A percentile compares a stretch with the other conserved stretches of the same genome.
Conservation (phyloP, 2,113 vertebrate genomes). For the Antechinus flavipes region DNA sequence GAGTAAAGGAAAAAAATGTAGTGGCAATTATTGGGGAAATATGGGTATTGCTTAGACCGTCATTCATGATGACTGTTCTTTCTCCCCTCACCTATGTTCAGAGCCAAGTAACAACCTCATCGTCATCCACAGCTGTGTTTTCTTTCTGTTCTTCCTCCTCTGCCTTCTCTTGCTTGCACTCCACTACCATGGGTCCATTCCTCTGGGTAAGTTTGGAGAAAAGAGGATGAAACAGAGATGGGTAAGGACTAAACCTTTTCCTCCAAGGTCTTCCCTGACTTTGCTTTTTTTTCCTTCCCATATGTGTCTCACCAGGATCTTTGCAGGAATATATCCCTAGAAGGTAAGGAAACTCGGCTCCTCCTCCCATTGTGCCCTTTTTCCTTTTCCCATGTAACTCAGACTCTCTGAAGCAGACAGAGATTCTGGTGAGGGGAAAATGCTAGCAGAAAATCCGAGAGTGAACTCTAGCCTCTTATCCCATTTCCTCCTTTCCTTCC, state of each 20-base stretch:
- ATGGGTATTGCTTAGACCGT: neutral
- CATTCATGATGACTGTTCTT: neutral
- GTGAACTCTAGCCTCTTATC: neutral
- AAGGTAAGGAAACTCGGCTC: neutral
- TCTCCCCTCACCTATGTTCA: neutral
- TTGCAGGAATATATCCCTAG: neutral
- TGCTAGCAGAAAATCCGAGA: neutral
- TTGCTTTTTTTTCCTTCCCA: neutral
- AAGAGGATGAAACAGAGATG: neutral
- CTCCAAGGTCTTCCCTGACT: neutral
- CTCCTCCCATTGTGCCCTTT: neutral
- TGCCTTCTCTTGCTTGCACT: neutral
- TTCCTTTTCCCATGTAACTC: neutral
- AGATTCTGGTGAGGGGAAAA: neutral
- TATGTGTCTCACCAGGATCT: neutral
- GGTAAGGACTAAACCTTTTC: neutral
- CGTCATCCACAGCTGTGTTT: neutral
- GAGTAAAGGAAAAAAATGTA: too few relatives aligned
- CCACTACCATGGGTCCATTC: neutral
- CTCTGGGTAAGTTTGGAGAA: neutral
- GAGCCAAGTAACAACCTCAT: neutral
- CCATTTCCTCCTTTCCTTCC: neutral
- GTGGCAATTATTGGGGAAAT: neutral
- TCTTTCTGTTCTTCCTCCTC: neutral
- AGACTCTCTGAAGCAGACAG: accelerated